Conservation (phyloP, 2,797 vertebrate species). For the Typhlichthys eigenmanni region DNA sequence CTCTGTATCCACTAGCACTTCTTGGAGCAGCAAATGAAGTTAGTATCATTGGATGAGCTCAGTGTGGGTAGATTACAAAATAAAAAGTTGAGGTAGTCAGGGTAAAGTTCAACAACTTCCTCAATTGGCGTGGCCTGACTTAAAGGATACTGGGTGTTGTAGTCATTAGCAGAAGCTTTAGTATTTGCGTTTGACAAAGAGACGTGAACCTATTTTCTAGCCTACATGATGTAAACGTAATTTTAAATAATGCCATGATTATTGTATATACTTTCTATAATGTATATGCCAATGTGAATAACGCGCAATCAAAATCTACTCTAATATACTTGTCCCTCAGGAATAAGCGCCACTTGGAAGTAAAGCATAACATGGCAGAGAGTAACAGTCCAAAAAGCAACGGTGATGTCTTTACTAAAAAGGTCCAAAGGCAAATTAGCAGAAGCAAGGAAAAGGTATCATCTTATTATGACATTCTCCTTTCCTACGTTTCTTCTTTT, state of each 20-base stretch:
- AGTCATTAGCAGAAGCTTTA: slow-evolving; percentile 42
- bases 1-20: slow-evolving; percentile 28
- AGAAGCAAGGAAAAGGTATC: slow-evolving; percentile 93
- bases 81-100: background rate
- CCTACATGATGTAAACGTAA: too few relatives aligned
- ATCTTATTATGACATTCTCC: background rate
- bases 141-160: slow-evolving; percentile 64
- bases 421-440: slow-evolving; percentile 88
- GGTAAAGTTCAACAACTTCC: slow-evolving; percentile 55
- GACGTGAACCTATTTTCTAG: too few relatives aligned
- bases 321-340: slow-evolving; percentile 25
- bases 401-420: slow-evolving; percentile 86
- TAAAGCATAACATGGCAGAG: slow-evolving; percentile 52
- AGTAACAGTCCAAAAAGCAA: slow-evolving; percentile 70
- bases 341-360: slow-evolving; percentile 13
- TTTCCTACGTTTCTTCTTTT: background rate
- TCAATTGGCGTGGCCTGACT: slow-evolving; percentile 28
- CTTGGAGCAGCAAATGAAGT: slow-evolving; percentile 32
- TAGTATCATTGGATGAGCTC: slow-evolving; percentile 37
- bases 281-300: background rate
- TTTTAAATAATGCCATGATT: too few relatives aligned
- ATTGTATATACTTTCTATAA: too few relatives aligned
- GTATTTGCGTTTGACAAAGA: too few relatives aligned
- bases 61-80: background rate
- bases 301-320: background rate